phyloP scores from a whole-genome alignment of 2,888 invertebrate species.

The Venustoraphidia nigricollis region DNA sequence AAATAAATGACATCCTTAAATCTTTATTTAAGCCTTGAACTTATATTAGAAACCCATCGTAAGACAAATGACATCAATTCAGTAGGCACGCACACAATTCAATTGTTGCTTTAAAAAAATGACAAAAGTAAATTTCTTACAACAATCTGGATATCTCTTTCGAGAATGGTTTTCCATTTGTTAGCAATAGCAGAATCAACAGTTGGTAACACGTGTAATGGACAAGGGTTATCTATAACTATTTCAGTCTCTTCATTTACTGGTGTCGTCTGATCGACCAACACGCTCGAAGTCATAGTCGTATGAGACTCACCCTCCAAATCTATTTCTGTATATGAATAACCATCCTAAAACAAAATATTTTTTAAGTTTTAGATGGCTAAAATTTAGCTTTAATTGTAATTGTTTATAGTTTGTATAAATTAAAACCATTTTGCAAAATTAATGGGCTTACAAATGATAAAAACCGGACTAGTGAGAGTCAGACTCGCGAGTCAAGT shows the following conservation, averaged over 20 bases:
- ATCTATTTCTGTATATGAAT: slow-evolving; percentile 48
- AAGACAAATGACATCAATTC: too few species aligned
- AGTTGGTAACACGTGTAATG: slow-evolving; percentile 28
- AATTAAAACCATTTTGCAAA: too few species aligned
- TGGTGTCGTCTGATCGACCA: slow-evolving; percentile 32
- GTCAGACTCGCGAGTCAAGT: too few species aligned
- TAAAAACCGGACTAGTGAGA: too few species aligned
- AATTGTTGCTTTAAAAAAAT: background rate
- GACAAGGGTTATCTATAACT: slow-evolving; percentile 38
- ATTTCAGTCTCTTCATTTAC: slow-evolving; percentile 44
- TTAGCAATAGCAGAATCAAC: slow-evolving; percentile 56
- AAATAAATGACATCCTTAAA: too few species aligned
- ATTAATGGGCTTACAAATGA: too few species aligned
- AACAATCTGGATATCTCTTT: slow-evolving; percentile 58
- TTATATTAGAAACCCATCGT: background rate
- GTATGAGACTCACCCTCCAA: slow-evolving; percentile 50
- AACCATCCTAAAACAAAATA: slow-evolving; percentile 38
- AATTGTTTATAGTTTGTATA: too few species aligned
- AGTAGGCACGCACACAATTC: background rate
- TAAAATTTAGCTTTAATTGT: too few species aligned
- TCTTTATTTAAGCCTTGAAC: background rate
- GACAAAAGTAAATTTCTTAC: slow-evolving; percentile 31
- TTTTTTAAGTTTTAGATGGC: background rate
- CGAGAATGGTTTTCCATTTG: slow-evolving; percentile 59
- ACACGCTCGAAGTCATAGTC: slow-evolving; percentile 30